phyloP scores from a whole-genome alignment of 2,113 vertebrate species.

The Brienomyrus longianalis region DNA sequence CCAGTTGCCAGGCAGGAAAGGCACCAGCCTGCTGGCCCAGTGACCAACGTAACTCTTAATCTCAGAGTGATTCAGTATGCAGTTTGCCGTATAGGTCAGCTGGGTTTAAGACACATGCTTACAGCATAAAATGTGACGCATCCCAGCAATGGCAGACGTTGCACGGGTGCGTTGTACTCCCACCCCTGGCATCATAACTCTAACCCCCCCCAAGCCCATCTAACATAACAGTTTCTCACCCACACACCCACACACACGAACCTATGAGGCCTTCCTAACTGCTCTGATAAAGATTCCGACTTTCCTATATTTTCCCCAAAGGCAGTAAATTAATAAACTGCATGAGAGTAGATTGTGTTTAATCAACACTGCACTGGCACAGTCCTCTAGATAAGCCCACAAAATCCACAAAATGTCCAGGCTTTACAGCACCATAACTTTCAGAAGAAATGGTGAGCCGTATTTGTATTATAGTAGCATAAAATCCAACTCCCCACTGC shows the following conservation, averaged over 20 bases:
- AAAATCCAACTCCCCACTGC: neutral
- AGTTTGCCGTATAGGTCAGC: neutral
- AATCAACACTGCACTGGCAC: neutral
- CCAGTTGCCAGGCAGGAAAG: neutral
- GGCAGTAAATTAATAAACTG: neutral
- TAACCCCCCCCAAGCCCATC: neutral
- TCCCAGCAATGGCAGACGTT: neutral
- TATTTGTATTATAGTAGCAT: neutral
- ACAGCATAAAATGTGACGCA: neutral
- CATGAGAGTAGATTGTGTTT: neutral
- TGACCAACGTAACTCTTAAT: neutral
- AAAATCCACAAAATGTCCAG: neutral
- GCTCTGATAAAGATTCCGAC: neutral
- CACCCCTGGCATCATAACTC: neutral
- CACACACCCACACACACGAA: neutral
- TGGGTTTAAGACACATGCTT: neutral
- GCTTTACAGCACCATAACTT: neutral
- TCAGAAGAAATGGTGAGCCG: neutral
- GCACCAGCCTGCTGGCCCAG: neutral
- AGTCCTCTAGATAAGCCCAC: neutral
- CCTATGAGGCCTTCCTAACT: neutral
- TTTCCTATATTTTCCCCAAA: neutral
- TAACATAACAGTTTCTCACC: neutral
- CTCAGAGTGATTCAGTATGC: neutral
- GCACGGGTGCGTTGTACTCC: neutral